Evolutionary conservation across 2,113 vertebrate species (phyloP).

Genomic region (Jaculus jaculus): DNA sequence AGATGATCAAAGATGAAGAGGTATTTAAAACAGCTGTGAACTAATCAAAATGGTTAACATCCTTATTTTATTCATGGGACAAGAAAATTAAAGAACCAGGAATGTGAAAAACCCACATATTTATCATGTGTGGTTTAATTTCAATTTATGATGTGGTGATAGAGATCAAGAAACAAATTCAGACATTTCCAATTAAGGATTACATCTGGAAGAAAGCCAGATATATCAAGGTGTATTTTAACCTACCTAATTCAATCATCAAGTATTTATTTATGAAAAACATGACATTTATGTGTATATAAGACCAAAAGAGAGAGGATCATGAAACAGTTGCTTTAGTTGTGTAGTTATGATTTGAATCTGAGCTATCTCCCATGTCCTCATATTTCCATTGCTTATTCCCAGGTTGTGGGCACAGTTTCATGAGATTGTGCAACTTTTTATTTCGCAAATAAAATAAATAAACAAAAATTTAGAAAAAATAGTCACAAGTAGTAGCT

Average conservation of each 20-base stretch:
- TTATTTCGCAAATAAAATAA: no score
- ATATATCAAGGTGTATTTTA: not conserved
- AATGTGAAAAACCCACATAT: slow-evolving; percentile 17
- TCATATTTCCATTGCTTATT: no score
- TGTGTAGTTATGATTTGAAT: not conserved
- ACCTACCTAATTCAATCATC: not conserved
- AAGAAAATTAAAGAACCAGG: slow-evolving; percentile 43
- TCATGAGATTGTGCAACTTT: no score
- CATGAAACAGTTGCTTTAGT: not conserved
- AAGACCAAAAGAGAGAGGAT: not conserved
- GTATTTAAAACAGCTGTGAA: not conserved
- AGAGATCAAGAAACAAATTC: not conserved
- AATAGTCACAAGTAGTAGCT: not conserved
- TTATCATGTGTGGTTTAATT: slow-evolving; percentile 8
- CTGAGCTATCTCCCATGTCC: no score
- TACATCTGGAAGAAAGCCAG: not conserved
- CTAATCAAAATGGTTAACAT: not conserved
- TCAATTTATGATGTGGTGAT: slow-evolving; percentile 34
- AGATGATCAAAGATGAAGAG: not conserved
- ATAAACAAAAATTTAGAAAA: no score
- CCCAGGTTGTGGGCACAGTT: no score
- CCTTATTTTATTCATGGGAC: slow-evolving; percentile 27
- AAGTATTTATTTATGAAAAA: not conserved
- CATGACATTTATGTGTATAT: not conserved
- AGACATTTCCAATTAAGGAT: not conserved